These are phyloP conservation scores for Hoplias malabaricus DNA, from an alignment of 2,113 vertebrate genomes.

Conservation along the genomic window DNA sequence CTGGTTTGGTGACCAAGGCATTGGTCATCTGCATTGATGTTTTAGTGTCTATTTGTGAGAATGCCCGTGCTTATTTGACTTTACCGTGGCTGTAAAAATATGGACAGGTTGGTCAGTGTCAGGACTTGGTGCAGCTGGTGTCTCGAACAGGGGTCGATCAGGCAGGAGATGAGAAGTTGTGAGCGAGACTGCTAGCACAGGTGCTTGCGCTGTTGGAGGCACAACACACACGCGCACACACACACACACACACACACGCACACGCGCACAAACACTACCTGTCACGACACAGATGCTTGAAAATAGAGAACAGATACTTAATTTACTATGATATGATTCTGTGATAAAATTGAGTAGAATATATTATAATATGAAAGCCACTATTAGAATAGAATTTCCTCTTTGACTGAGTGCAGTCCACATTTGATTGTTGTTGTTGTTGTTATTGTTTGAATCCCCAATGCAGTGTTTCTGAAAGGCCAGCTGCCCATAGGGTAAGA, in stretches of 20 bases:
- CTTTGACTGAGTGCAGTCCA: neutral
- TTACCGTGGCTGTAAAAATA: neutral
- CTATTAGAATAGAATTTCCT: neutral
- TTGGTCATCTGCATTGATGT: neutral
- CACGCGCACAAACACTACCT: neutral
- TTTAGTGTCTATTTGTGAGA: neutral
- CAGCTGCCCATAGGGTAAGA: neutral
- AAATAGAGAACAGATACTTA: neutral
- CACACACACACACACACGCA: neutral
- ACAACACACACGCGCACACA: neutral
- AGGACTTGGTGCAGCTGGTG: slow-evolving; percentile 8
- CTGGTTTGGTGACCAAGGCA: neutral
- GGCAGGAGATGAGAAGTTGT: neutral
- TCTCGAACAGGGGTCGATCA: slow-evolving; percentile 14
- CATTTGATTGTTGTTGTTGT: neutral
- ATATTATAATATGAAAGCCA: too few species aligned
- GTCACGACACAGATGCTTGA: slow-evolving; percentile 21
- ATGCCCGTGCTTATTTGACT: neutral
- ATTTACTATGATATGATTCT: neutral
- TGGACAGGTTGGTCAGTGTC: neutral
- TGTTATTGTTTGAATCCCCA: too few species aligned
- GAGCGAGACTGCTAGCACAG: slow-evolving; percentile 18
- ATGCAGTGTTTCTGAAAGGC: slow-evolving; percentile 12
- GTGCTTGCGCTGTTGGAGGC: slow-evolving; percentile 18
- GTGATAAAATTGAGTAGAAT: neutral